Evolutionary conservation across 2,113 vertebrate species (phyloP).

Genomic region (Pholis gunnellus): DNA sequence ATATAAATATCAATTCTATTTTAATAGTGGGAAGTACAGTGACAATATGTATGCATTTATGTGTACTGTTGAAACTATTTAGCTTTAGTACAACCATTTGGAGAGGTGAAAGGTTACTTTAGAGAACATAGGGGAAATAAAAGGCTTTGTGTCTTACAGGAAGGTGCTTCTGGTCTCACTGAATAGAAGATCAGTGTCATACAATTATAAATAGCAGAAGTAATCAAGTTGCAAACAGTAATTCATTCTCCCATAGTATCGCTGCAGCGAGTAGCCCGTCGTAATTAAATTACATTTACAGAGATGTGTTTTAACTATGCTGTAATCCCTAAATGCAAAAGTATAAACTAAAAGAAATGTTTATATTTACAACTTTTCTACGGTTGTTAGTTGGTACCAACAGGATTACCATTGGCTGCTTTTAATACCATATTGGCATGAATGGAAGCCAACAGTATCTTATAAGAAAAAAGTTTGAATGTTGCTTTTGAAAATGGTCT

Average conservation of each 20-base stretch:
- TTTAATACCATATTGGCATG: background rate
- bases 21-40: background rate
- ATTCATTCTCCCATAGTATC: background rate
- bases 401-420: background rate
- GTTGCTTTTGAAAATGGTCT: background rate
- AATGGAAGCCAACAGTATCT: background rate
- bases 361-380: background rate
- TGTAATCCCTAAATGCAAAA: background rate
- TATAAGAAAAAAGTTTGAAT: background rate
- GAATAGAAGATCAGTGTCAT: background rate
- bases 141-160: background rate
- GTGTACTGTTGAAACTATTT: background rate
- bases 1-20: slow-evolving; percentile 1
- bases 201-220: background rate
- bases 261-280: background rate
- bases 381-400: background rate
- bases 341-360: too few relatives aligned
- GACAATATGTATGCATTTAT: background rate
- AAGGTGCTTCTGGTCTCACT: too few relatives aligned
- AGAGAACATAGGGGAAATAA: background rate
- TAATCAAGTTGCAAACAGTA: background rate
- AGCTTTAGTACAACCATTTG: background rate
- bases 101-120: background rate
- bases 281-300: background rate
- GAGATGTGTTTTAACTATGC: background rate